Percentiles rank a stretch among this genome's conserved stretches.
Conservation (phyloP, 2,113 vertebrate species). For the Puffinus mauretanicus region DNA sequence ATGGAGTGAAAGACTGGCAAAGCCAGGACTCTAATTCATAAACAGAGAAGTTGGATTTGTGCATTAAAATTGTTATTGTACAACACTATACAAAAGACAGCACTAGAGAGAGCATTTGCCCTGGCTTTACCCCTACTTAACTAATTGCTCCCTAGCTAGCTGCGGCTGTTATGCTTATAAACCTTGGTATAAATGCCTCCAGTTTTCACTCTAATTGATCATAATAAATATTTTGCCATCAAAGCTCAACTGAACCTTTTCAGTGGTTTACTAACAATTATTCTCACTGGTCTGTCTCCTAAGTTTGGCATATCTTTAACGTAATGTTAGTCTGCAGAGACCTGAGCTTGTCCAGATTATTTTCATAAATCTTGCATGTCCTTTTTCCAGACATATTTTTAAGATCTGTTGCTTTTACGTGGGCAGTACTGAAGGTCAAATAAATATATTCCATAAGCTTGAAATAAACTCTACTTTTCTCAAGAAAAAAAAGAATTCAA, state of each 20-base stretch:
- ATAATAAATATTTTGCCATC: background rate
- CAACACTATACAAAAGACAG: background rate
- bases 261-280: background rate
- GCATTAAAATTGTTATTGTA: background rate
- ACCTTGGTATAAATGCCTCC: background rate
- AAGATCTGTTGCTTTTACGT: background rate
- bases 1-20: constrained; percentile 8
- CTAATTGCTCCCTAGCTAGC: background rate
- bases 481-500: background rate
- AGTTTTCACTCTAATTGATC: background rate
- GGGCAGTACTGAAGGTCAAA: background rate
- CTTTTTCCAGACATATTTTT: background rate
- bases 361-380: background rate
- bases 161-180: background rate
- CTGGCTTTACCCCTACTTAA: background rate
- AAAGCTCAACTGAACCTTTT: background rate
- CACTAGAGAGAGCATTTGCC: background rate
- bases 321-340: background rate
- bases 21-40: background rate
- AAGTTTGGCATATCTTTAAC: background rate
- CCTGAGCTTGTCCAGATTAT: background rate
- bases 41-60: background rate
- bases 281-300: background rate
- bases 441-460: background rate
- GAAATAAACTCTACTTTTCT: background rate